phyloP scores from a whole-genome alignment of 1,140 invertebrate species.

The Brachionus rotundiformis region DNA sequence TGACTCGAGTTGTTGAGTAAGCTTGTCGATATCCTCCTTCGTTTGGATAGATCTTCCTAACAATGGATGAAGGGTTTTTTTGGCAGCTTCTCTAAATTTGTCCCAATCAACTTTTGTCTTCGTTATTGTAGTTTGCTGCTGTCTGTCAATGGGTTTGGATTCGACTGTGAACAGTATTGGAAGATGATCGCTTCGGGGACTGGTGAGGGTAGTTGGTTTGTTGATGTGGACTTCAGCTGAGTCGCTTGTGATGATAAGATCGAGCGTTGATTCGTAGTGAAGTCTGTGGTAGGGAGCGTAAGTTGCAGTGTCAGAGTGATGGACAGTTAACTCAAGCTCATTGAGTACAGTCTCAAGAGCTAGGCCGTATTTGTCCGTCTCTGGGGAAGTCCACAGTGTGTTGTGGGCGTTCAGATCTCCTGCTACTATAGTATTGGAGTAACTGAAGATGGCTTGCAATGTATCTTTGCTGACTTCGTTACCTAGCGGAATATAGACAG shows the following conservation, averaged over 20 bases:
- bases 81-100: neutral
- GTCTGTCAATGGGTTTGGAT: neutral
- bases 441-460: constrained; percentile 3
- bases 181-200: neutral
- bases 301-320: neutral
- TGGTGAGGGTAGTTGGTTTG: neutral
- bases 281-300: neutral
- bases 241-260: neutral
- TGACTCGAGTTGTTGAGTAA: neutral
- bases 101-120: constrained; percentile 5
- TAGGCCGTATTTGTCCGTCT: neutral
- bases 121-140: neutral
- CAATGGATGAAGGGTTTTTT: neutral
- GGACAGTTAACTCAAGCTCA: neutral
- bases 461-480: neutral
- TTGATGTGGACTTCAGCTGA: neutral
- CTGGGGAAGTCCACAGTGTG: neutral
- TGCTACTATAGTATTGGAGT: neutral
- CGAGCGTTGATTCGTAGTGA: neutral
- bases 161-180: neutral
- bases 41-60: neutral
- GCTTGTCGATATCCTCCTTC: neutral
- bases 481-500: constrained; percentile 13
- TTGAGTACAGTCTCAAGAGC: neutral
- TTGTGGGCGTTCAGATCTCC: constrained; percentile 3